Percentiles rank a stretch among this genome's conserved stretches.
These are phyloP conservation scores for Bovichtus diacanthus DNA, from an alignment of 2,797 vertebrate species.

Conservation along the genomic window DNA sequence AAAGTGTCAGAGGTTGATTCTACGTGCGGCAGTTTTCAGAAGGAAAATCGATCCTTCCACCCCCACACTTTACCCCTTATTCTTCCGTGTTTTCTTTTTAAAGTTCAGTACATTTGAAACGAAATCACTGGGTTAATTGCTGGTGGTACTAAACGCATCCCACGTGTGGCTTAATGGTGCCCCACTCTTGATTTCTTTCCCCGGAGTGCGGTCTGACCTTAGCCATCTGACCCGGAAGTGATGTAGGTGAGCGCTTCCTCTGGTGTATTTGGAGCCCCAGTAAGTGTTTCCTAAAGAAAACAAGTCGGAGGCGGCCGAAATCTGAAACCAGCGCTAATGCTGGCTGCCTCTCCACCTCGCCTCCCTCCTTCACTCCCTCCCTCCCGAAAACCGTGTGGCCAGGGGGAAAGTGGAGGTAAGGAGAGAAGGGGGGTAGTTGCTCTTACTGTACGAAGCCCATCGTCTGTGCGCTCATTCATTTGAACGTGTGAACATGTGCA, in stretches of 20 bases:
- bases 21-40: slow-evolving; percentile 35
- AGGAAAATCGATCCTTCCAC: slow-evolving; percentile 36
- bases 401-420: slow-evolving; percentile 42
- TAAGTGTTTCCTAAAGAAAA: slow-evolving; percentile 86
- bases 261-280: slow-evolving; percentile 65
- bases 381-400: slow-evolving; percentile 37
- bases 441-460: slow-evolving; percentile 36
- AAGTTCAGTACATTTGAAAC: slow-evolving; percentile 43
- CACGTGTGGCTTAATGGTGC: slow-evolving; percentile 50
- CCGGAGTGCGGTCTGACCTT: slow-evolving; percentile 60
- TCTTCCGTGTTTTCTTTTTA: slow-evolving; percentile 51
- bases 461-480: slow-evolving; percentile 50
- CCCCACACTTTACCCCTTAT: neutral
- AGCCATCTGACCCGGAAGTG: slow-evolving; percentile 73
- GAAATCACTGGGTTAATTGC: slow-evolving; percentile 51
- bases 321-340: slow-evolving; percentile 78
- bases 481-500: slow-evolving; percentile 57
- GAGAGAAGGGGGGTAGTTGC: slow-evolving; percentile 1
- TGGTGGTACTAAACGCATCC: slow-evolving; percentile 61
- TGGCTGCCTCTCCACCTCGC: slow-evolving; percentile 57
- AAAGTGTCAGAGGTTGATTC: slow-evolving; percentile 23
- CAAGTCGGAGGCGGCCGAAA: slow-evolving; percentile 76
- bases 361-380: slow-evolving; percentile 20
- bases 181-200: slow-evolving; percentile 30
- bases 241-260: slow-evolving; percentile 79